Base-by-base conservation (phyloP, 2,888 invertebrate genomes). In the Scaptomyza caliginosa region DNA sequence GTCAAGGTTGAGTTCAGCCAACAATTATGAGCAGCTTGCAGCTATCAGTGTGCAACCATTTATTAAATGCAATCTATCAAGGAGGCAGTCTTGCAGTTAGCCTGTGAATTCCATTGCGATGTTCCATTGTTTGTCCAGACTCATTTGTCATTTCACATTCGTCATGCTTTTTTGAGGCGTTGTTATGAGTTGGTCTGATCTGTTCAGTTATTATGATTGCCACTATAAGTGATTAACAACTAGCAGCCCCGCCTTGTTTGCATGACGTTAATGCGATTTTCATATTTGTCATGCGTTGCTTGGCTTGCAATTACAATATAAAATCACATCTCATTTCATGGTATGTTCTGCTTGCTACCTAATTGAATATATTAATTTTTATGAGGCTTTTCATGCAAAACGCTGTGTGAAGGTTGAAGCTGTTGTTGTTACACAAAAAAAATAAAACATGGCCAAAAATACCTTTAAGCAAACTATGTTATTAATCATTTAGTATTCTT, bases 301-400 rank as follows among this genome's bases (percentile, higher is more conserved):
- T 40, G 38, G 39, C 39, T 43, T 43, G 74, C 65, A 64, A 85
- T 86, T 77, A 74, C 62, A 65, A 74, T 30, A 16, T 56, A 71
- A 86, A n/a, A n/a, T n/a, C 80, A 86, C 60, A 66, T 67, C 62
- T 60, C 54, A 11, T 60, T 65, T 46, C 71, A 62, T 81, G 81
- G 74, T 65, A 62, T 81, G 81, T 74, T 65, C 58, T 50, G 62
- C 40, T 60, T 36, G 43, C 30, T 49, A 54, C 62, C 62, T 86
- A 84, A 86, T 69, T 86, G 86, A 71, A 67, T 80, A 74, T 83
- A 68, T 67, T 62, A 67, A 77, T 83, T 74, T 60, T 58, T 39
- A 66, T 77, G 64, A 66, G 40, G 38, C 32, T 73, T 76, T 71
- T 39, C 54, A 67, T 36, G 42, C 30, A 11, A 6, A 10, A 34